Conservation (phyloP, 2,797 vertebrate genomes). For the Phylloscopus collybita region DNA sequence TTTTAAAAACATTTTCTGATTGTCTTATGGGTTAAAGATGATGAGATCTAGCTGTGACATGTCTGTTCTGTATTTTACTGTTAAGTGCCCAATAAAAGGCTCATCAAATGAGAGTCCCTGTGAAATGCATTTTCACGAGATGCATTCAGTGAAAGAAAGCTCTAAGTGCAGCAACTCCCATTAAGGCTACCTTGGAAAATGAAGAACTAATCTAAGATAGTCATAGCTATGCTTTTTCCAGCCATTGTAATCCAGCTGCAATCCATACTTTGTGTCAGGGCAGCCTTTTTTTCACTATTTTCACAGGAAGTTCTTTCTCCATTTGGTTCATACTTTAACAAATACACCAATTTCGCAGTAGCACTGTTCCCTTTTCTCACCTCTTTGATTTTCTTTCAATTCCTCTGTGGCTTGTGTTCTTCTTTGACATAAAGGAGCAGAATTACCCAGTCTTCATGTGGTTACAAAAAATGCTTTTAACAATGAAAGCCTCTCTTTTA, state of each 20-base stretch:
- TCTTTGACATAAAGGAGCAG: background rate
- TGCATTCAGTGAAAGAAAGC: background rate
- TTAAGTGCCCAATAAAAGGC: background rate
- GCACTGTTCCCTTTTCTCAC: background rate
- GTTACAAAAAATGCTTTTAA: background rate
- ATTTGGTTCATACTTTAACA: background rate
- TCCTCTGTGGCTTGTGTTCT: background rate
- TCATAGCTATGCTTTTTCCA: background rate
- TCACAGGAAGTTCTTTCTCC: background rate
- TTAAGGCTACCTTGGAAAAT: background rate
- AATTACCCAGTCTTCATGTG: background rate
- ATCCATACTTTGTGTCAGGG: background rate
- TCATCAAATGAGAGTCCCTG: background rate
- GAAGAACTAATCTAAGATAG: background rate
- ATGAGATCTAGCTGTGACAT: background rate
- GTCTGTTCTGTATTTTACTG: background rate
- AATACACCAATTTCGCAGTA: background rate
- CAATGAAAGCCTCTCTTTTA: background rate
- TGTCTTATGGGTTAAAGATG: background rate
- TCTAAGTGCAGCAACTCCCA: background rate
- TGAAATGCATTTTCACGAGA: background rate
- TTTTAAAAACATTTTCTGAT: background rate
- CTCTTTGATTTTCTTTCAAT: background rate
- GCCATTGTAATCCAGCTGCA: background rate
- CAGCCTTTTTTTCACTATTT: background rate